These are phyloP conservation scores for Actinia tenebrosa DNA, from an alignment of 64 coral and sea anemone species.

Conservation along the genomic window DNA sequence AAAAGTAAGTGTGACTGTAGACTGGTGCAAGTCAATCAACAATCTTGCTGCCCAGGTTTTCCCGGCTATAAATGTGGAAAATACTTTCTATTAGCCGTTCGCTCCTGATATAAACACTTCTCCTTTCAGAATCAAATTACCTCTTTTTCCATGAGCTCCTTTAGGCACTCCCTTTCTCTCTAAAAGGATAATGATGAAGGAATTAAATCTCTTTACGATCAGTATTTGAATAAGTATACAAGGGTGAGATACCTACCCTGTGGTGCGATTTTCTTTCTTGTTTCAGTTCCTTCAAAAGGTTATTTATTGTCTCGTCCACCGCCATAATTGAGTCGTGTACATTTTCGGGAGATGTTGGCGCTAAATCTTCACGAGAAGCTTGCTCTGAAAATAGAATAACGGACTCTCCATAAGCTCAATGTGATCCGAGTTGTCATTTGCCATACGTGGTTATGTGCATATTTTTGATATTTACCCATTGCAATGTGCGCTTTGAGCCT, in stretches of 20 bases:
- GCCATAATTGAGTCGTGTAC: slow-evolving; percentile 90
- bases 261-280: slow-evolving; percentile 84
- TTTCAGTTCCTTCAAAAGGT: slow-evolving; percentile 83
- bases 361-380: slow-evolving; percentile 28
- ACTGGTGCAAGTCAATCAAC: too few relatives aligned
- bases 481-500: slow-evolving; percentile 86
- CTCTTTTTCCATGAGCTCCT: slow-evolving; percentile 93
- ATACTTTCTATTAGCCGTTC: too few relatives aligned
- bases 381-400: slow-evolving; percentile 45
- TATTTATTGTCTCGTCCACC: slow-evolving; percentile 90
- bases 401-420: neutral
- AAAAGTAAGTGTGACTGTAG: too few relatives aligned
- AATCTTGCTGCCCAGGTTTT: too few relatives aligned
- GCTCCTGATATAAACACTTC: neutral
- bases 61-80: too few relatives aligned
- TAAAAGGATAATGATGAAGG: slow-evolving; percentile 12
- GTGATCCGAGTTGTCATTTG: neutral
- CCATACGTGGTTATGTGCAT: neutral
- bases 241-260: slow-evolving; percentile 31
- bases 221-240: neutral
- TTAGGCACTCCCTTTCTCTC: slow-evolving; percentile 76
- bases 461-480: slow-evolving; percentile 38
- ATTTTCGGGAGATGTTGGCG: slow-evolving; percentile 45
- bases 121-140: neutral
- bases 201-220: neutral